Conservation (phyloP, 2,797 vertebrate species). For the Rhinatrema bivittatum region DNA sequence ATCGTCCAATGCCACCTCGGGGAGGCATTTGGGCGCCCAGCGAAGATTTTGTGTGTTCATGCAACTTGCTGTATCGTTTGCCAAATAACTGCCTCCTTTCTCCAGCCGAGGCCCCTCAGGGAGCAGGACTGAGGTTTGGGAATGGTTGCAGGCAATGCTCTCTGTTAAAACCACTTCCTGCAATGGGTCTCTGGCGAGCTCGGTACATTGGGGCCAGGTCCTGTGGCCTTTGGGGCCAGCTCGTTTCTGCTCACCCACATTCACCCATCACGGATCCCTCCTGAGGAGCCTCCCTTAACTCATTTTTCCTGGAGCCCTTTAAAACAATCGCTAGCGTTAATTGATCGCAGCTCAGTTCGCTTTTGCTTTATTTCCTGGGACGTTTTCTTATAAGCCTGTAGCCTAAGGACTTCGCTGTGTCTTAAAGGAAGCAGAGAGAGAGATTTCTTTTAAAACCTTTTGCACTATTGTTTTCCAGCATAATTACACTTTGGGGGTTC, state of each 20-base stretch:
- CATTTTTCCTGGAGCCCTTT: not conserved
- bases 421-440: accelerated
- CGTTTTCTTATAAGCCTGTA: accelerated
- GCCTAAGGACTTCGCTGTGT: not conserved
- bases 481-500: not conserved
- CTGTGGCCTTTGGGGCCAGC: too few relatives aligned
- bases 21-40: not conserved
- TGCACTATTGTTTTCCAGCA: not conserved
- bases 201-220: not conserved
- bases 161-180: not conserved
- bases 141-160: not conserved
- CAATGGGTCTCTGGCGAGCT: not conserved
- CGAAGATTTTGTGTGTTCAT: not conserved
- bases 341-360: not conserved
- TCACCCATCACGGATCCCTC: not conserved
- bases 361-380: too few relatives aligned
- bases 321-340: not conserved
- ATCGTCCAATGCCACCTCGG: not conserved
- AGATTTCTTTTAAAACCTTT: constrained; percentile 4
- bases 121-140: not conserved
- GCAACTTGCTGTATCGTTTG: not conserved
- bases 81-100: not conserved
- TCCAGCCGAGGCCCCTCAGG: not conserved
- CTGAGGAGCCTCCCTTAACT: not conserved
- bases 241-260: not conserved